Evolutionary conservation across 2,113 vertebrate species (phyloP).

Genomic region (Cairina moschata): DNA sequence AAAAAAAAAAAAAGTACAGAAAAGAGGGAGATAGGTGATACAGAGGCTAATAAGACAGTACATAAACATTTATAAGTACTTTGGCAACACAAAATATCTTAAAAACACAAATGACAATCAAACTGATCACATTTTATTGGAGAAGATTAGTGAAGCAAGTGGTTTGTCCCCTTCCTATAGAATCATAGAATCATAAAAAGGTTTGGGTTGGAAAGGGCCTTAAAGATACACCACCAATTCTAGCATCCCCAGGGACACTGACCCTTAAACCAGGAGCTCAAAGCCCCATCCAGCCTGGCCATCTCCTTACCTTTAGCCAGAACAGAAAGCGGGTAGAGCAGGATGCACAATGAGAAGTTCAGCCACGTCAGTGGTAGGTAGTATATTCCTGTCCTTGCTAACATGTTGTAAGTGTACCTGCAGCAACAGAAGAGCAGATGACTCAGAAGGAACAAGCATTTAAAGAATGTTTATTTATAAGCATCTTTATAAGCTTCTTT

Average conservation of each 20-base stretch:
- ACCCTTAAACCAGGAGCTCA: too few species aligned
- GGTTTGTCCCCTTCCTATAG: neutral
- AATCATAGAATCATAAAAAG: too few species aligned
- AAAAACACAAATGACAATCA: neutral
- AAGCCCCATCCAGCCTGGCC: too few species aligned
- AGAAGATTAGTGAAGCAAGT: neutral
- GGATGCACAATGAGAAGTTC: conserved; percentile 88
- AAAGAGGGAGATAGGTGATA: neutral
- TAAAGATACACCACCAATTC: too few species aligned
- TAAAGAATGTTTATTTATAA: too few species aligned
- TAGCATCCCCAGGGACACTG: too few species aligned
- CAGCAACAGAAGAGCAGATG: neutral
- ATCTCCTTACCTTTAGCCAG: conserved; percentile 85
- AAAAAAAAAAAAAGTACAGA: neutral
- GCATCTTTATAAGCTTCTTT: too few species aligned
- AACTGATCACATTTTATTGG: neutral
- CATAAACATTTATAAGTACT: neutral
- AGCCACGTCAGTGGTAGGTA: conserved; percentile 83
- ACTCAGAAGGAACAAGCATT: neutral
- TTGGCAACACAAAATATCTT: neutral
- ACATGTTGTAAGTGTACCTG: conserved; percentile 84
- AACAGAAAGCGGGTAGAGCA: conserved; percentile 83
- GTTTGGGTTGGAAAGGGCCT: too few species aligned
- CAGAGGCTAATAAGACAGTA: neutral
- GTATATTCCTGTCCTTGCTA: conserved; percentile 79